A percentile compares a stretch with the other conserved stretches of the same genome.
These are phyloP conservation scores for Archaeoteleia sp. DNA, from an alignment of 2,888 invertebrate species.

Conservation along the genomic window DNA sequence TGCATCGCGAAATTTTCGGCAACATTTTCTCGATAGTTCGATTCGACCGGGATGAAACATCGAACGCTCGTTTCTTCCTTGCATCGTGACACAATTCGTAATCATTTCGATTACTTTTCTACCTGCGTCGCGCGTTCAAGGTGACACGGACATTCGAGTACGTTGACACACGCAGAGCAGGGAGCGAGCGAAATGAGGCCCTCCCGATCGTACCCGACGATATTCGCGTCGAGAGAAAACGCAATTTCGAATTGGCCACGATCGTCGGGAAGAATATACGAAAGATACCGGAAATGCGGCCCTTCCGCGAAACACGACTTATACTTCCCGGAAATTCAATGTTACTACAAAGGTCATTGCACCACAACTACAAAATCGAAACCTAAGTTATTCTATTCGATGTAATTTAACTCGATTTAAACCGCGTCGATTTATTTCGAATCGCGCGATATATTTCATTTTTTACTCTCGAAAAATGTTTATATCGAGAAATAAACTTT, in stretches of 20 bases:
- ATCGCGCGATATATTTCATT: no score
- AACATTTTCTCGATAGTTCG: conserved; percentile 15
- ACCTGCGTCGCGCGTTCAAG: conserved; percentile 40
- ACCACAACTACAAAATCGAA: no score
- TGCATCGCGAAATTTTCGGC: conserved; percentile 16
- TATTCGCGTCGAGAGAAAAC: not conserved
- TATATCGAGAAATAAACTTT: no score
- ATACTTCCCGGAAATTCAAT: no score
- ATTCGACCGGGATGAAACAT: not conserved
- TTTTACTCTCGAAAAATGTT: no score
- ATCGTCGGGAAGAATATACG: no score
- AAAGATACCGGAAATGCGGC: no score
- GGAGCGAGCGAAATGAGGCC: conserved; percentile 14
- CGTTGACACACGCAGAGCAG: conserved; percentile 49
- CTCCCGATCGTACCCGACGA: not conserved
- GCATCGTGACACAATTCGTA: conserved; percentile 46
- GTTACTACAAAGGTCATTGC: no score
- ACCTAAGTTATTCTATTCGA: no score
- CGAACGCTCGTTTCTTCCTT: conserved; percentile 17
- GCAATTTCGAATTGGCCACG: not conserved
- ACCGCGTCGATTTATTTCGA: no score
- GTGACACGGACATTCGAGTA: conserved; percentile 52
- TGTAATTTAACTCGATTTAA: no score
- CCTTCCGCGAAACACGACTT: no score
- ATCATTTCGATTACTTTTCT: conserved; percentile 46